Base-by-base conservation (phyloP, 2,113 vertebrate genomes). In the Oceanites oceanicus region DNA sequence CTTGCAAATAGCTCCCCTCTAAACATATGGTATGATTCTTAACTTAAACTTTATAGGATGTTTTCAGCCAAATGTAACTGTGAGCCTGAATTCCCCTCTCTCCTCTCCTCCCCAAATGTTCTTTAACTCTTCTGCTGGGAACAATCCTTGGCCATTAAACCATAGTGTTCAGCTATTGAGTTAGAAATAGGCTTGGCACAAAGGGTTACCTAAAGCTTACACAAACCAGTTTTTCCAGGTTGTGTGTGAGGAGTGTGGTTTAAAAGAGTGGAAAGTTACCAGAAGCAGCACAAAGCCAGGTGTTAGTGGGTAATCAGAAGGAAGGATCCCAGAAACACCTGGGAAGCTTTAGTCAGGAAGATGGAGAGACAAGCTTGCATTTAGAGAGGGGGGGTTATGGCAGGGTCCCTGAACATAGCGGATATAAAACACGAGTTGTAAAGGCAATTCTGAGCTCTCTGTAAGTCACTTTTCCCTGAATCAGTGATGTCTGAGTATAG, bases 161-260 rank as follows among this genome's bases (percentile, higher is more conserved):
- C 66, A 26, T 72, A 65, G 50, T 20, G 34, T 82, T 94, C 66
- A 42, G 29, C 70, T 65, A 53, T 26, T 40, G 73, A 93, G 56
- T 50, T 90, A 86, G 92, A 93, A 95, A 68, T 9, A 82, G 49
- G 21, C 70, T 93, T 94, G 85, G 74, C 74, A 80, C 58, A 94
- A 93, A 67, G 58, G 85, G 87, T 96, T 88, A 90, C 61, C 32
- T 71, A 75, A 92, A 95, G 87, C 86, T 92, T 72, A 61, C 53
- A 73, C 58, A 90, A 96, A 97, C 94, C 92, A 90, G 96, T 97
- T 96, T 93, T 96, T 97, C 96, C 90, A 92, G 93, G 49, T 93
- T 94, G 27, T 44, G 21, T 56, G 53, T 52, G 50, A 91, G 61
- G 40, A 88, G 15, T 10, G 40, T 55, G 56, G 36, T 81, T 93